A percentile compares a stretch with the other conserved stretches of the same genome.
Evolutionary conservation across 2,113 vertebrate species (phyloP).

Genomic region (Eublepharis macularius): DNA sequence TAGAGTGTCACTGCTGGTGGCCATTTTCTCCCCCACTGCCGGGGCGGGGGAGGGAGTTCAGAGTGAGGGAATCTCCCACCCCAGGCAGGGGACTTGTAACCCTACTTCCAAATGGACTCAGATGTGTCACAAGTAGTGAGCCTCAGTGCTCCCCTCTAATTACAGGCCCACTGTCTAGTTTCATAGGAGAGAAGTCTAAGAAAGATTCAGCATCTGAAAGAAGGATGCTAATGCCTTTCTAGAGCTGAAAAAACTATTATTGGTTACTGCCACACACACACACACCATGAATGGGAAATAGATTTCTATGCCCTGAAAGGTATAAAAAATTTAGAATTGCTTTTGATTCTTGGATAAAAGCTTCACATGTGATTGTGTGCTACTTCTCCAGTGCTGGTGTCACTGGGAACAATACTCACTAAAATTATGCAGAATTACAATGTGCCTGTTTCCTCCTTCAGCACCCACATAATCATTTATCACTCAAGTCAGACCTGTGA

Average conservation of each 20-base stretch:
- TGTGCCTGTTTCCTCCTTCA: neutral
- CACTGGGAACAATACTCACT: neutral
- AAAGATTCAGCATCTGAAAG: neutral
- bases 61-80: too few species aligned
- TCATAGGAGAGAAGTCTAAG: neutral
- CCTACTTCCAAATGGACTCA: too few species aligned
- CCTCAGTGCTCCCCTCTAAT: too few species aligned
- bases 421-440: neutral
- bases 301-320: too few species aligned
- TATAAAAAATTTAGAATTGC: neutral
- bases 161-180: too few species aligned
- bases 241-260: neutral
- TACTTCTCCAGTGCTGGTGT: neutral
- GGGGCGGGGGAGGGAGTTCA: too few species aligned
- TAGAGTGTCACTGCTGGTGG: too few species aligned
- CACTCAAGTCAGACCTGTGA: neutral
- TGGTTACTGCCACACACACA: too few species aligned
- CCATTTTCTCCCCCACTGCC: too few species aligned
- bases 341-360: neutral
- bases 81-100: too few species aligned
- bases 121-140: too few species aligned
- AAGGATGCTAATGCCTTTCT: neutral
- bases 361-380: neutral
- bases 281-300: neutral
- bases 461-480: too few species aligned